Evolutionary conservation across 2,888 invertebrate species (phyloP), one percentile per base, ranked within the genome.

Genomic region (Ichneumon xanthorius): DNA sequence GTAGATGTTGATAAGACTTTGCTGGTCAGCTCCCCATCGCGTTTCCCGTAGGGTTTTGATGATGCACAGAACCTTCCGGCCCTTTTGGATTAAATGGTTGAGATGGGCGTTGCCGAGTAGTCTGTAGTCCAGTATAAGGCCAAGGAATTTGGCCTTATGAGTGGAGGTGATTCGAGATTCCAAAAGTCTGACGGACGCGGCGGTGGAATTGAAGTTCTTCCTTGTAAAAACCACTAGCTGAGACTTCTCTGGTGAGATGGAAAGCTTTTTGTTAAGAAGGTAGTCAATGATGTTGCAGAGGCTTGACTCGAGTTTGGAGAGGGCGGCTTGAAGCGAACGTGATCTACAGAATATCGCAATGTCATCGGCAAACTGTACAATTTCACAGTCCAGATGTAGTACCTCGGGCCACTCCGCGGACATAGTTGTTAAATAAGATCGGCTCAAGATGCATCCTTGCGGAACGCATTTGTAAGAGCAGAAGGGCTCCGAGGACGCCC

Each of bases 391-490:
- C 0, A 30, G 45, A n/a, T 78, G 45, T 4, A 77, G 37, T 2
- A 37, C 14, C 1, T 55, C 55, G 0, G 0, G 19, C 45, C 2
- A 75, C 40, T 1, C n/a, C n/a, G 9, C 30, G n/a, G 0, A 50
- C 53, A 11, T 75, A 75, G 0, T 75, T 33, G 4, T 79, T 63
- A 5, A 75, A 79, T 0, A 79, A n/a, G 7, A 37, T n/a, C 0
- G 73, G n/a, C 83, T 83, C 0, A 83, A n/a, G 0, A 79, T 70
- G 0, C 55, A 63, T 7, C 82, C 85, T 19, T 85, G 82, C 0
- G 82, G 72, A 14, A 82, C 40, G 0, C 79, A 79, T 26, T 68
- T 72, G 40, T 37, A 48, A 7, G 61, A 55, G 0, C 16, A 19
- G 16, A 55, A 58, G 14, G 61, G 55, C 2, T 61, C 84, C 16